A percentile compares a stretch with the other conserved stretches of the same genome.
Evolutionary conservation across 2,888 invertebrate genomes (phyloP).

Genomic region (Eupsilia transversa): DNA sequence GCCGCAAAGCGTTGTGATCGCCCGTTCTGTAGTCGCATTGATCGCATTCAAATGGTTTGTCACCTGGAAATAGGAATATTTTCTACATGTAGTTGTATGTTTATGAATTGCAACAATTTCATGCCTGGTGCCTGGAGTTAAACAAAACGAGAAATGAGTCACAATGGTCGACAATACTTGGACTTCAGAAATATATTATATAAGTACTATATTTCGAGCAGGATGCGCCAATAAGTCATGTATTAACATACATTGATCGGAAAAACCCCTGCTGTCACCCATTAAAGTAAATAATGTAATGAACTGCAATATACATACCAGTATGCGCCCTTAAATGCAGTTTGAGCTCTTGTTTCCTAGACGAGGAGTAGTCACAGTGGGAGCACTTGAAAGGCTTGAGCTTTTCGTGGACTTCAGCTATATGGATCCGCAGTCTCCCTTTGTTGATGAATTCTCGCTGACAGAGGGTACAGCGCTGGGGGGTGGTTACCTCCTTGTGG

Average conservation of each 20-base stretch:
- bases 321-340: conserved; percentile 93
- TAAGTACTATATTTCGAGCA: neutral
- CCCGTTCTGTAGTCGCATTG: conserved; percentile 93
- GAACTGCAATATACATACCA: conserved; percentile 83
- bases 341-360: conserved; percentile 92
- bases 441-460: conserved; percentile 90
- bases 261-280: neutral
- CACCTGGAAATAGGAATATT: conserved; percentile 85
- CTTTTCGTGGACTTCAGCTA: conserved; percentile 92
- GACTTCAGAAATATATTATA: neutral
- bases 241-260: neutral
- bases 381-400: conserved; percentile 92
- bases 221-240: neutral
- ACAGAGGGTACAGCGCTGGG: conserved; percentile 90
- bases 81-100: neutral
- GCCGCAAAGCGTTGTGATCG: conserved; percentile 95
- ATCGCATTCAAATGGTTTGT: conserved; percentile 94
- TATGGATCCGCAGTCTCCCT: conserved; percentile 89
- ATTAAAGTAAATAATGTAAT: neutral
- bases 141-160: neutral
- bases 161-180: neutral
- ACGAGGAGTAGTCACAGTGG: conserved; percentile 92
- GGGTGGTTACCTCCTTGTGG: conserved; percentile 85
- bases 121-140: neutral
- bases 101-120: neutral